phyloP scores from a whole-genome alignment of 1,140 invertebrate genomes.

The Bombus consobrinus region DNA sequence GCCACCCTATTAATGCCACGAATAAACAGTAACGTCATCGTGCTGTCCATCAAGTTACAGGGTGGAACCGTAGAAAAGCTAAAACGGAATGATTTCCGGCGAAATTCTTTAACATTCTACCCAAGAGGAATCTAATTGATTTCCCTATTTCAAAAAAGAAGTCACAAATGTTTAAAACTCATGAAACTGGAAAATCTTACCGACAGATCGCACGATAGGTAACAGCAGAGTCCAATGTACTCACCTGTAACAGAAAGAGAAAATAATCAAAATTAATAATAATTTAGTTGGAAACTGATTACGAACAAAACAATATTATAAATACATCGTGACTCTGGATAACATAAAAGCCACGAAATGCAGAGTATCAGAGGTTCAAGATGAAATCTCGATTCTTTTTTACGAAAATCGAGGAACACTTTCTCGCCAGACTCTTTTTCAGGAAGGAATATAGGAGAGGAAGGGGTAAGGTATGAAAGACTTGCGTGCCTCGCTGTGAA shows the following conservation, averaged over 20 bases:
- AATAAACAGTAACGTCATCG: conserved; percentile 58
- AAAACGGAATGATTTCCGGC: neutral
- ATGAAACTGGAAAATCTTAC: conserved; percentile 22
- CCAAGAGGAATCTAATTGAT: neutral
- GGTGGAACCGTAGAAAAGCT: neutral
- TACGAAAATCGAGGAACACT: neutral
- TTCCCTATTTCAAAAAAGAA: neutral
- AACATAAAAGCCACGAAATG: conserved; percentile 62
- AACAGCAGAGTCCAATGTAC: conserved; percentile 41
- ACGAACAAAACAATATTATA: conserved; percentile 16
- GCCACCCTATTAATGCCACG: conserved; percentile 56
- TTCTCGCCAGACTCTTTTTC: neutral
- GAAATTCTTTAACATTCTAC: neutral
- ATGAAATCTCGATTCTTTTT: conserved; percentile 41
- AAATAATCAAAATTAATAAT: neutral
- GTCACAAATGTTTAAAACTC: too few relatives aligned
- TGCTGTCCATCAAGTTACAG: conserved; percentile 9
- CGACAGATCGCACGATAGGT: neutral
- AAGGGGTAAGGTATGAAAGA: neutral
- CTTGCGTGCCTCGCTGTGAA: neutral
- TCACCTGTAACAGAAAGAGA: conserved; percentile 75
- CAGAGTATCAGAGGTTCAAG: neutral
- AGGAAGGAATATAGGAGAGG: neutral
- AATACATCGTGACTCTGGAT: conserved; percentile 68
- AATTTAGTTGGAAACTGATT: neutral